These are phyloP conservation scores for Chamaea fasciata DNA, from an alignment of 2,113 vertebrate genomes.

Conservation along the genomic window DNA sequence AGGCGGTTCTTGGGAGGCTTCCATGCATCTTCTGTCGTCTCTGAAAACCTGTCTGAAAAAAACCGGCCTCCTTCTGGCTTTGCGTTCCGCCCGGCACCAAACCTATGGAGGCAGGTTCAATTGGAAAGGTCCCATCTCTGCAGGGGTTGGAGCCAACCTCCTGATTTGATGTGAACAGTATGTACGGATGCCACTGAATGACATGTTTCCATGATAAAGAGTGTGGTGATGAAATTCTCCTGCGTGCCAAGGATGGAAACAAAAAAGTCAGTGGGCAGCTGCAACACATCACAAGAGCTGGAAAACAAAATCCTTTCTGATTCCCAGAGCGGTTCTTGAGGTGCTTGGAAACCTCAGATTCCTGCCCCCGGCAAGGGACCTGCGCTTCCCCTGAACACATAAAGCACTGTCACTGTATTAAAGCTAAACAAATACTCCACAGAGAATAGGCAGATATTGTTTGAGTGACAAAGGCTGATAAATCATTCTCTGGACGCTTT, in stretches of 20 bases:
- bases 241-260: constrained; percentile 49
- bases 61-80: constrained; percentile 50
- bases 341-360: neutral
- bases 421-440: neutral
- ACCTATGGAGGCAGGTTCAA: constrained; percentile 50
- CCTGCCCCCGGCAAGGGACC: neutral
- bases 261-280: constrained; percentile 60
- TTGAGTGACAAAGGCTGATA: constrained; percentile 24
- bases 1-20: constrained; percentile 60
- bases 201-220: constrained; percentile 65
- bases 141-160: constrained; percentile 39
- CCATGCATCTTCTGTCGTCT: constrained; percentile 58
- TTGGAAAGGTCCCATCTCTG: constrained; percentile 54
- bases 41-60: constrained; percentile 58
- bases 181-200: constrained; percentile 44
- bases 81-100: constrained; percentile 14
- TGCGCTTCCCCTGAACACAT: fast-evolving
- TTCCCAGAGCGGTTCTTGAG: neutral
- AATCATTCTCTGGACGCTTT: constrained; percentile 34
- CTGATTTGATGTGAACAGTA: constrained; percentile 59
- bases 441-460: neutral
- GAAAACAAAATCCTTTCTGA: constrained; percentile 24
- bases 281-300: constrained; percentile 50
- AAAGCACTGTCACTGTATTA: neutral
- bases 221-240: constrained; percentile 51